phyloP scores from a whole-genome alignment of 2,797 vertebrate species.

The Sebastes nivosus region DNA sequence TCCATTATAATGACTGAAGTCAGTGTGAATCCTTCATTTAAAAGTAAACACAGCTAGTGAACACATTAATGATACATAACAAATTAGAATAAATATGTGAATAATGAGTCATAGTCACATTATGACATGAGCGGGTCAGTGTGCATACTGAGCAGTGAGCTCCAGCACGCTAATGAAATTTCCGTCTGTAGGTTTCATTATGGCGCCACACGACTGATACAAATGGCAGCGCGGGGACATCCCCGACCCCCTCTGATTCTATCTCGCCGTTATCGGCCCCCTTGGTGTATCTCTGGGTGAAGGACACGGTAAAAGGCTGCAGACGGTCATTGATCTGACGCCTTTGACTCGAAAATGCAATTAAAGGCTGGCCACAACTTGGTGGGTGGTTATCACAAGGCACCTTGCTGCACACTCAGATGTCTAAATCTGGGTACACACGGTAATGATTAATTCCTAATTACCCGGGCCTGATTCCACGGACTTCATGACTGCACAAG shows the following conservation, averaged over 20 bases:
- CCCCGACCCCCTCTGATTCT: slow-evolving; percentile 57
- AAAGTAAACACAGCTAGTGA: neutral
- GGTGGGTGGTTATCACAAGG: slow-evolving; percentile 66
- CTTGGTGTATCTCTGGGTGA: slow-evolving; percentile 52
- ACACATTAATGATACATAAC: neutral
- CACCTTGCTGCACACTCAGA: slow-evolving; percentile 34
- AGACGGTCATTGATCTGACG: slow-evolving; percentile 69
- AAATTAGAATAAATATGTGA: slow-evolving; percentile 21
- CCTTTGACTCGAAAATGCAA: slow-evolving; percentile 74
- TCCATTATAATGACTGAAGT: neutral
- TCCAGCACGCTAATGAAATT: slow-evolving; percentile 46
- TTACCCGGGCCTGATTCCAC: slow-evolving; percentile 40
- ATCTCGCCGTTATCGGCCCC: slow-evolving; percentile 63
- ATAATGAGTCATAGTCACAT: slow-evolving; percentile 33
- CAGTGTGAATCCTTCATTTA: neutral
- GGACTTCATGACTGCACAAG: slow-evolving; percentile 32
- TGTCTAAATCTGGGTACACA: slow-evolving; percentile 43
- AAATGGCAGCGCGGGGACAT: slow-evolving; percentile 57
- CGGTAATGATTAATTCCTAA: slow-evolving; percentile 58
- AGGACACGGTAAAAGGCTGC: slow-evolving; percentile 62
- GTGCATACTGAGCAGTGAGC: slow-evolving; percentile 24
- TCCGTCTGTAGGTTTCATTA: slow-evolving; percentile 47
- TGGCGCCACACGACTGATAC: slow-evolving; percentile 41
- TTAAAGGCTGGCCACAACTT: slow-evolving; percentile 61
- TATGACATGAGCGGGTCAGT: slow-evolving; percentile 28